Base-by-base conservation (phyloP, 1,140 invertebrate genomes). In the Olivierus martensii region DNA sequence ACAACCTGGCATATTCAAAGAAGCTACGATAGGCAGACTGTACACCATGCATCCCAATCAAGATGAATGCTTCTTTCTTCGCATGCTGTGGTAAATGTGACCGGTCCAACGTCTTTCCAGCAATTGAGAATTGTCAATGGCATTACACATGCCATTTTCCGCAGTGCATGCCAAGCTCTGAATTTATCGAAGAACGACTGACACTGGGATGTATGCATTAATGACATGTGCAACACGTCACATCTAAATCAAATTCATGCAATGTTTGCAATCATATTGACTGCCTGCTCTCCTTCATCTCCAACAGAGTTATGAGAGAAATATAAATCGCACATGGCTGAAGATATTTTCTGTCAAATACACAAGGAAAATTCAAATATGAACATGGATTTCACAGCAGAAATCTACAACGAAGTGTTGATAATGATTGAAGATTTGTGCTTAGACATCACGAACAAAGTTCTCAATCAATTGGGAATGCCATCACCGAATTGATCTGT, bases 241-340 rank as follows among this genome's bases (percentile, higher is more conserved):
- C 42, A 19, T 18, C 62, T 65, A 60, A 51, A 62, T 17, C 62
- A 71, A 63, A 66, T 73, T 52, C 61, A 66, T 28, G 59, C 60
- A 58, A 65, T 69, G 60, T 70, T 71, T 61, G 63, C 63, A 35
- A 66, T 68, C 37, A 65, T 68, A 28, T 28, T 28, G 22, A n/a
- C n/a, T n/a, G 22, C 22, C 3, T 28, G 22, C 7, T 28, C 7
- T 7, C 22, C 22, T 3, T 28, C 22, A 3, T 3, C 3, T 28
- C 22, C 3, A 7, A 28, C 3, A 43, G 21, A 18, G 50, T 45
- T 70, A 36, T 67, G 63, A 62, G 49, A 63, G 51, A 65, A 69
- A 62, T 65, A 65, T 55, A 65, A 67, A 59, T 56, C 65, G 19
- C 39, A 52, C 49, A 54, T 64, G 52, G 53, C 42, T 52, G 64